Conservation (phyloP, 2,888 invertebrate species). For the Selenia dentaria region DNA sequence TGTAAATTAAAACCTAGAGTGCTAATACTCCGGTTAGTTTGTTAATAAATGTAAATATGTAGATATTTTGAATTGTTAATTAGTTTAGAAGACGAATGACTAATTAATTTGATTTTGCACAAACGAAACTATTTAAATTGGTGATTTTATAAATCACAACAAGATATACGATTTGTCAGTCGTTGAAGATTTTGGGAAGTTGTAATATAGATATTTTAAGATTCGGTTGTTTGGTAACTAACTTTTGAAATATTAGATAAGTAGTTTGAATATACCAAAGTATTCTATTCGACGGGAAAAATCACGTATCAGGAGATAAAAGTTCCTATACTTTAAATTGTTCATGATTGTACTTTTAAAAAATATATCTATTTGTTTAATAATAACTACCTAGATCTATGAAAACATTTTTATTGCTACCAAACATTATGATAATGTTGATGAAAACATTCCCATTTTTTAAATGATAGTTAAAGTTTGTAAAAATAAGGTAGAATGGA, state of each 20-base stretch:
- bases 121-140: conserved; percentile 41
- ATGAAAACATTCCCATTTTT: too few relatives aligned
- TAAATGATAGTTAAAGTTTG: not conserved
- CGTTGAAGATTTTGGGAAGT: conserved; percentile 13
- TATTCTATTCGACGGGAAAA: conserved; percentile 50
- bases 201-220: conserved; percentile 16
- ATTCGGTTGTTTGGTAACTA: conserved; percentile 19
- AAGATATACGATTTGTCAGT: conserved; percentile 17
- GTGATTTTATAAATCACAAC: conserved; percentile 5
- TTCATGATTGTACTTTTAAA: too few relatives aligned
- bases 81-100: conserved; percentile 57
- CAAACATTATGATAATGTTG: too few relatives aligned
- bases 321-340: conserved; percentile 59
- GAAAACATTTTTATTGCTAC: too few relatives aligned
- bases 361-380: too few relatives aligned
- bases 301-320: conserved; percentile 51
- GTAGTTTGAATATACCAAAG: conserved; percentile 58
- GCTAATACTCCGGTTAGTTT: conserved; percentile 66
- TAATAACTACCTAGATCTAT: too few relatives aligned
- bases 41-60: conserved; percentile 77
- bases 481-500: not conserved
- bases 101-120: conserved; percentile 63
- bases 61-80: conserved; percentile 64
- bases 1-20: conserved; percentile 67
- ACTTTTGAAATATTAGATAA: conserved; percentile 14